Conservation (phyloP, 2,113 vertebrate species). For the Empidonax alnorum region DNA sequence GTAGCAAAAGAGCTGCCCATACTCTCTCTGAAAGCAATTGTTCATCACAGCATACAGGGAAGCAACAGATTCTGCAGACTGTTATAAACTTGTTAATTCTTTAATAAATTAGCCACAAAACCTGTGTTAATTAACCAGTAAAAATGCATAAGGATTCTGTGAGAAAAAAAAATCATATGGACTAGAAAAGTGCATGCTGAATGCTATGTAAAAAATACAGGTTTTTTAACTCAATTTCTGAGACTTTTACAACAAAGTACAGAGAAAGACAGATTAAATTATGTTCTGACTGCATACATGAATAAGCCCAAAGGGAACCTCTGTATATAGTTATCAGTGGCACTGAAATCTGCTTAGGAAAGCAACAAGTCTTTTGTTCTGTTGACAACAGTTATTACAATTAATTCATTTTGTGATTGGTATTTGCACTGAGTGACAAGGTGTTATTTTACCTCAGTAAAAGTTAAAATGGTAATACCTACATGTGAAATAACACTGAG, state of each 20-base stretch:
- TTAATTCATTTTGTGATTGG: slow-evolving; percentile 92
- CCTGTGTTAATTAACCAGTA: slow-evolving; percentile 44
- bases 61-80: slow-evolving; percentile 4
- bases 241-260: slow-evolving; percentile 67
- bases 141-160: slow-evolving; percentile 43
- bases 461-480: slow-evolving; percentile 89
- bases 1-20: not conserved
- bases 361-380: slow-evolving; percentile 91
- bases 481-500: slow-evolving; percentile 78
- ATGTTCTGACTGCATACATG: slow-evolving; percentile 70
- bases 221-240: slow-evolving; percentile 68
- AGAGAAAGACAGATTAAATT: slow-evolving; percentile 74
- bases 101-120: slow-evolving; percentile 25
- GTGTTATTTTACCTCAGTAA: slow-evolving; percentile 91
- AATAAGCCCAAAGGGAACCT: slow-evolving; percentile 73
- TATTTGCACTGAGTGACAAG: slow-evolving; percentile 91
- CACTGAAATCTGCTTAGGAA: slow-evolving; percentile 80
- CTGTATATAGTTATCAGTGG: slow-evolving; percentile 76
- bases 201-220: slow-evolving; percentile 65
- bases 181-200: slow-evolving; percentile 64
- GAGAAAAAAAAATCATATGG: slow-evolving; percentile 1
- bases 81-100: slow-evolving; percentile 37
- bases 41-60: not conserved
- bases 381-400: slow-evolving; percentile 93
- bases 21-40: not conserved